Evolutionary conservation across 2,888 invertebrate species (phyloP).

Genomic region (Mimas tiliae): DNA sequence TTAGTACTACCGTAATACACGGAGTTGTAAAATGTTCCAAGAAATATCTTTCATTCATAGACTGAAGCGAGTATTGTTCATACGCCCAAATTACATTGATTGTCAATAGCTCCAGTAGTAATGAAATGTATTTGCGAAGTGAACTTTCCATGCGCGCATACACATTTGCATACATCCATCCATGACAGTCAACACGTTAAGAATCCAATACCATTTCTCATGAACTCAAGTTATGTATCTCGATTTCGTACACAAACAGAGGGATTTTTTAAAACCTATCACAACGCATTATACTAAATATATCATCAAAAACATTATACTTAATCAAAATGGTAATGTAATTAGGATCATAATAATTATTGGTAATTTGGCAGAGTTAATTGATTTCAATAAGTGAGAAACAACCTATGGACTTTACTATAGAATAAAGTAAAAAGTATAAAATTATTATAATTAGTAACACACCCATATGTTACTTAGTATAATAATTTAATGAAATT

Average conservation of each 20-base stretch:
- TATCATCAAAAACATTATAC: constrained; percentile 8
- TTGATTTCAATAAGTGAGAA: constrained; percentile 1
- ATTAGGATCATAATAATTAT: background rate
- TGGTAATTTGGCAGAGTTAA: constrained; percentile 1
- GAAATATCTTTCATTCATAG: background rate
- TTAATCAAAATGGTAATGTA: background rate
- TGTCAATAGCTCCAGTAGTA: background rate
- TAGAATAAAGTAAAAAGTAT: too few species aligned
- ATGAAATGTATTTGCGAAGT: constrained; percentile 11
- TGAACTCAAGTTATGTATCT: background rate
- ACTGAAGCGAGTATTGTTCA: background rate
- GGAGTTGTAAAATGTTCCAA: too few species aligned
- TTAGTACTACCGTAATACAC: too few species aligned
- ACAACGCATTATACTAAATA: too few species aligned
- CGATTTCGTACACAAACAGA: too few species aligned
- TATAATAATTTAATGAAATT: background rate
- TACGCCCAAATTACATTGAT: background rate
- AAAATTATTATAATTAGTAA: too few species aligned
- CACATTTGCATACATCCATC: too few species aligned
- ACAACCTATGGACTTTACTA: background rate
- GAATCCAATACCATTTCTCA: constrained; percentile 12
- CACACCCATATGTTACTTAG: too few species aligned
- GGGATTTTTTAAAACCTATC: background rate
- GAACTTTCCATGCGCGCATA: background rate
- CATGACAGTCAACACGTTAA: constrained; percentile 10